Base-by-base conservation (phyloP, 2,113 vertebrate genomes). In the Vanacampus margaritifer region DNA sequence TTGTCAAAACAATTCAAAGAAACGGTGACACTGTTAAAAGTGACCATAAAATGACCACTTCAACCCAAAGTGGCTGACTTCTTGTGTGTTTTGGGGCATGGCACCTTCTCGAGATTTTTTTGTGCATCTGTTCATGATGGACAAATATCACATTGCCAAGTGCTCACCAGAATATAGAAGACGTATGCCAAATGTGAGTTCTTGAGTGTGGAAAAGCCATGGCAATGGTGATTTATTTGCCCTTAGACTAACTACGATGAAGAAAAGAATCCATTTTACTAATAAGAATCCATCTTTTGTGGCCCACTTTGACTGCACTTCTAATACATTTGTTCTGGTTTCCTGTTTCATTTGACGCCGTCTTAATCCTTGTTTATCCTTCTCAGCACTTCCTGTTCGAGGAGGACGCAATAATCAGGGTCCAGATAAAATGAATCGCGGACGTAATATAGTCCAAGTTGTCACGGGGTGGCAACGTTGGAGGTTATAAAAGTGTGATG, bases 401-500 rank as follows among this genome's bases (percentile, higher is more conserved):
- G 17, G 45, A 21, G 17, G 17, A 46, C 48, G 24, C 24, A 23
- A 53, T 53, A n/a, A 8, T 53, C 51, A 54, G 17, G 45, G 45
- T 46, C 45, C 45, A 46, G 17, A 19, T 46, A 46, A 46, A 46
- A 23, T 12, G 10, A 54, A 1, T 23, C 6, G 6, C 32, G 54
- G 54, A 19, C 54, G 26, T 57, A 3, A 57, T 32, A 16, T 19
- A 57, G 54, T 17, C 54, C 54, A 57, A 57, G 23, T 32, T 54
- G 23, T 54, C 51, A 26, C 24, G 12, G 23, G 12, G 7, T 14
- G 24, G 37, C 37, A 43, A 62, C 6, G 39, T 62, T 43, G 39
- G 59, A 23, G 58, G 59, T 61, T 36, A 61, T 39, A 14, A 41
- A 61, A 61, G 59, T 61, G 59, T 68, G 80, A 80, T 68, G 79